Conservation (phyloP, 2,113 vertebrate genomes). For the Lophura nycthemera region DNA sequence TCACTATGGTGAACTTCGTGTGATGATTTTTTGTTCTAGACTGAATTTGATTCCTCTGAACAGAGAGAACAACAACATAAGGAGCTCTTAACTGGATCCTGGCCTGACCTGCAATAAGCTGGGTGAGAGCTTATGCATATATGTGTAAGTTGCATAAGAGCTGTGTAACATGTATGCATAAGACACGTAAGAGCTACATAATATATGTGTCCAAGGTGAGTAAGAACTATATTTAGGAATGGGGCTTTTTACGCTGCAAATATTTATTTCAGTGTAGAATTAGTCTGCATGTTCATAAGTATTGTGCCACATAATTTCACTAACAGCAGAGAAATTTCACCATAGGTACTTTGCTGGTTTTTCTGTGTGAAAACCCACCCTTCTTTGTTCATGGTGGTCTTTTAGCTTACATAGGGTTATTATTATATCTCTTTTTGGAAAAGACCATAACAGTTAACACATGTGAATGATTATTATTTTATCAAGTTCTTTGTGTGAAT, state of each 20-base stretch:
- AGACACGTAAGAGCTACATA: too few species aligned
- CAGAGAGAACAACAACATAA: background rate
- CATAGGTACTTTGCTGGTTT: background rate
- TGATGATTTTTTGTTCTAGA: background rate
- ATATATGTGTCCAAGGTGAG: background rate
- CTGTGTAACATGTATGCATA: too few species aligned
- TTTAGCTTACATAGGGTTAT: background rate
- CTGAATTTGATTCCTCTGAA: background rate
- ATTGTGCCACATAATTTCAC: background rate
- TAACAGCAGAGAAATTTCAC: background rate
- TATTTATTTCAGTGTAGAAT: background rate
- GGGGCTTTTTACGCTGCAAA: background rate
- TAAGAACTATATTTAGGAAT: background rate
- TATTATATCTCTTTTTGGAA: background rate
- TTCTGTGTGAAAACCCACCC: background rate
- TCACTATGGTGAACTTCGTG: background rate
- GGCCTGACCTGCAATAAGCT: background rate
- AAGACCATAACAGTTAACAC: background rate
- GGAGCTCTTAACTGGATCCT: background rate
- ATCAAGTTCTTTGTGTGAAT: background rate
- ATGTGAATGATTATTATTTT: background rate
- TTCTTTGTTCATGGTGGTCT: background rate
- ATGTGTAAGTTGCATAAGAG: background rate
- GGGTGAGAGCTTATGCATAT: background rate
- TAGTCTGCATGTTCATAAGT: background rate